These are phyloP conservation scores for Biston betularia DNA, from an alignment of 2,888 invertebrate species.

Conservation along the genomic window DNA sequence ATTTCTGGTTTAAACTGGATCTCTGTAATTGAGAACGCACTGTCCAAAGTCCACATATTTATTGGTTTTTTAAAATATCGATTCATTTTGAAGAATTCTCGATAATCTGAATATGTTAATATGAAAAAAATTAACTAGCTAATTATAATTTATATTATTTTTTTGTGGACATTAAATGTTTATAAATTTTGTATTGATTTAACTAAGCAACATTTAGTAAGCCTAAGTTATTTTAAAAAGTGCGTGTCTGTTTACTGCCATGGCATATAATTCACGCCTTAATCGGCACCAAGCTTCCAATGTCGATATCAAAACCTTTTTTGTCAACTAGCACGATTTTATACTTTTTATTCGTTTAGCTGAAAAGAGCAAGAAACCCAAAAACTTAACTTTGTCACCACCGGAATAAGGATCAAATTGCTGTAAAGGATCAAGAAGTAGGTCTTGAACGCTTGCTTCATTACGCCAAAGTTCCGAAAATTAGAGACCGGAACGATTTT, in stretches of 20 bases:
- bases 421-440: slow-evolving; percentile 56
- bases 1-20: background rate
- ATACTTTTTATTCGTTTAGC: slow-evolving; percentile 76
- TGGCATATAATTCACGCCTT: slow-evolving; percentile 65
- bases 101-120: too few relatives aligned
- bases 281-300: slow-evolving; percentile 73
- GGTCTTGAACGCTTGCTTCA: slow-evolving; percentile 76
- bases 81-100: too few relatives aligned
- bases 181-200: too few relatives aligned
- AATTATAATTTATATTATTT: too few relatives aligned
- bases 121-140: too few relatives aligned
- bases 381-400: slow-evolving; percentile 52
- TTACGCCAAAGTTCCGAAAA: slow-evolving; percentile 69
- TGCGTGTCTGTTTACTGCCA: slow-evolving; percentile 1
- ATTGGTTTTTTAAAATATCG: too few relatives aligned
- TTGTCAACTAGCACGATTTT: slow-evolving; percentile 79
- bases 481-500: slow-evolving; percentile 65
- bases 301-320: slow-evolving; percentile 81
- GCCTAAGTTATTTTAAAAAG: background rate
- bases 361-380: slow-evolving; percentile 75
- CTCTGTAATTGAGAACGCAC: background rate
- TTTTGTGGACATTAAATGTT: too few relatives aligned
- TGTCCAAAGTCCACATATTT: background rate
- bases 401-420: slow-evolving; percentile 54
- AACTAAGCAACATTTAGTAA: too few relatives aligned